Evolutionary conservation across 2,888 invertebrate genomes (phyloP).

Genomic region (Dryobotodes eremita): DNA sequence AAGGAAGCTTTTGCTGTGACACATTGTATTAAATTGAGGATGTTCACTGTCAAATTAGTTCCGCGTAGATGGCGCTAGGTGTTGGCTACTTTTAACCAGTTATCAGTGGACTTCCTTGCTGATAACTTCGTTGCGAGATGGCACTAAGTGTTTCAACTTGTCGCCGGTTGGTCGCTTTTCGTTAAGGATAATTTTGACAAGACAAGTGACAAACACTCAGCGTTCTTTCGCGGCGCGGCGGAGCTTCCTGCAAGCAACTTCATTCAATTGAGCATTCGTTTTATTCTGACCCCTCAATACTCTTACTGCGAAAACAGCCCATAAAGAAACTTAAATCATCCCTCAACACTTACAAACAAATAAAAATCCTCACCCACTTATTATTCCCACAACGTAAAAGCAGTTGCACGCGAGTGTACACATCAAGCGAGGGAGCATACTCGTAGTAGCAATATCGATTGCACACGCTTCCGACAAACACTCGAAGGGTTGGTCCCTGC

Average conservation of each 20-base stretch:
- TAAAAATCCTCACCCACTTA: constrained; percentile 1
- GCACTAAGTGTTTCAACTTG: not conserved
- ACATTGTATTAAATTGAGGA: not conserved
- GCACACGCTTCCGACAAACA: constrained; percentile 76
- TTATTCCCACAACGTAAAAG: constrained; percentile 1
- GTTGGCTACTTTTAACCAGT: too few species aligned
- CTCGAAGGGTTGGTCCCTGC: constrained; percentile 45
- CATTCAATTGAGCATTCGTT: not conserved
- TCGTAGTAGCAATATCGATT: constrained; percentile 74
- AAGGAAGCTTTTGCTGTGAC: not conserved
- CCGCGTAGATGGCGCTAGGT: not conserved
- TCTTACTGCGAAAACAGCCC: not conserved
- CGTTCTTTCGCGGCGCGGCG: too few species aligned
- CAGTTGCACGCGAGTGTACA: constrained; percentile 48
- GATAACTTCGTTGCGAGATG: not conserved
- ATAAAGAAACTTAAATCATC: not conserved
- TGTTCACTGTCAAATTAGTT: not conserved
- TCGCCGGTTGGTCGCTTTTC: not conserved
- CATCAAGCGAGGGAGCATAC: constrained; percentile 35
- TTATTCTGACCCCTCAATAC: not conserved
- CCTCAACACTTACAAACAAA: not conserved
- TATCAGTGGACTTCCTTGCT: not conserved
- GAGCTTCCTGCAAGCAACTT: not conserved
- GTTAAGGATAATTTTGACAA: not conserved
- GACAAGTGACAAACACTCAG: not conserved